A percentile compares a stretch with the other conserved stretches of the same genome.
These are phyloP conservation scores for Neodon shergylaensis DNA, from an alignment of 2,113 vertebrate genomes.

Conservation along the genomic window DNA sequence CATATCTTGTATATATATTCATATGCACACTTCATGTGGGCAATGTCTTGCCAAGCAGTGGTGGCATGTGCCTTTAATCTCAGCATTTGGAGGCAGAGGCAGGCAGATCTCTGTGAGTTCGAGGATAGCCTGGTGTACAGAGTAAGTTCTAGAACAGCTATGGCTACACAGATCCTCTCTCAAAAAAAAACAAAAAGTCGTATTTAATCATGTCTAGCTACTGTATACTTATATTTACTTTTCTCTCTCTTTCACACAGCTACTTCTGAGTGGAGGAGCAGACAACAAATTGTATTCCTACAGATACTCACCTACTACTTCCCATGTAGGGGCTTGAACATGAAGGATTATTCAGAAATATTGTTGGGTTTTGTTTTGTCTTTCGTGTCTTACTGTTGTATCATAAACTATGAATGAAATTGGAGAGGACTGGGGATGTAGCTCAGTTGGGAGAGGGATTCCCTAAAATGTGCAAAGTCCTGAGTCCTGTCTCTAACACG, in stretches of 20 bases:
- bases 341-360: slow-evolving; percentile 42
- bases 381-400: background rate
- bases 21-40: background rate
- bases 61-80: background rate
- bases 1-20: too few species aligned
- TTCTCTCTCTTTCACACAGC: slow-evolving; percentile 83
- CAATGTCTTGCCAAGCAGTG: background rate
- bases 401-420: background rate
- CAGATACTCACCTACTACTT: slow-evolving; percentile 89
- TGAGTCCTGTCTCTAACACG: background rate
- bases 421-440: background rate
- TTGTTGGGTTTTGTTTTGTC: background rate
- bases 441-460: background rate
- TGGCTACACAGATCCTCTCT: background rate
- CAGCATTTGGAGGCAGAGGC: background rate
- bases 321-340: slow-evolving; percentile 91
- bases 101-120: background rate
- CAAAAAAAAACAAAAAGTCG: background rate
- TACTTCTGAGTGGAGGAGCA: slow-evolving; percentile 96
- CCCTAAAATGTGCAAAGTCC: background rate
- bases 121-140: background rate
- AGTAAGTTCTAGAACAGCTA: background rate
- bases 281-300: slow-evolving; percentile 99
- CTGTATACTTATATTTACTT: slow-evolving; percentile 38
- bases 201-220: slow-evolving; percentile 51